These are phyloP conservation scores for Pimephales promelas DNA, from an alignment of 2,113 vertebrate species.

Conservation along the genomic window DNA sequence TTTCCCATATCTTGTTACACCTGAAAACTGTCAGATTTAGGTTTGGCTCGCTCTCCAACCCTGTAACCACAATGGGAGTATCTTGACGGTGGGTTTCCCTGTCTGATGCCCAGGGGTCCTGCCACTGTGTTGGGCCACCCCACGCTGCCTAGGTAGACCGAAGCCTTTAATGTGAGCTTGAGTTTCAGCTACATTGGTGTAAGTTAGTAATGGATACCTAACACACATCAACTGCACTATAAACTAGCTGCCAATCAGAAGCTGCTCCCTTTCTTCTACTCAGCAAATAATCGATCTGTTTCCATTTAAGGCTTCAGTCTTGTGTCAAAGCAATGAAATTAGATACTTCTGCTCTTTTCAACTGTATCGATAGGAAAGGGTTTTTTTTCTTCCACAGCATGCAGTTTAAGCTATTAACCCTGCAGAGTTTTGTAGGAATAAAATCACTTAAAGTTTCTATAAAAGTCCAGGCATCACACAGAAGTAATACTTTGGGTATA, in stretches of 20 bases:
- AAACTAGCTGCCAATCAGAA: constrained; percentile 55
- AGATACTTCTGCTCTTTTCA: constrained; percentile 56
- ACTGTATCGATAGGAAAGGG: constrained; percentile 44
- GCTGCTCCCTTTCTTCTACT: constrained; percentile 52
- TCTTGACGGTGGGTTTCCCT: neutral
- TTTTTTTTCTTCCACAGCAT: constrained; percentile 42
- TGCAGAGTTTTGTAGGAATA: neutral
- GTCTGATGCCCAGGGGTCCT: constrained; percentile 31
- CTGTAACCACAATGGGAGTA: constrained; percentile 29
- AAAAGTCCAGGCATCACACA: constrained; percentile 8
- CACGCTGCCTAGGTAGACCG: constrained; percentile 13
- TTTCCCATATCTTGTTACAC: constrained; percentile 38
- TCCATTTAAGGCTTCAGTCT: constrained; percentile 34
- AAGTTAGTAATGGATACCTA: constrained; percentile 54
- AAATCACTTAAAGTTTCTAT: constrained; percentile 17
- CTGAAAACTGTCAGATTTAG: constrained; percentile 12
- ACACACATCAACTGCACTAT: constrained; percentile 31
- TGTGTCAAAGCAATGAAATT: constrained; percentile 43
- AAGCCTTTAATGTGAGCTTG: constrained; percentile 53
- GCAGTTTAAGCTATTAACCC: constrained; percentile 23
- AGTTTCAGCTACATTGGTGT: constrained; percentile 53
- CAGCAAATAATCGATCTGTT: constrained; percentile 19
- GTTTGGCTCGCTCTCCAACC: constrained; percentile 22
- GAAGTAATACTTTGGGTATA: neutral
- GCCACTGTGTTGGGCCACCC: constrained; percentile 25